Percentiles rank a stretch among this genome's conserved stretches.
phyloP scores from a whole-genome alignment of 2,888 invertebrate genomes.

The Lithophane leautieri region DNA sequence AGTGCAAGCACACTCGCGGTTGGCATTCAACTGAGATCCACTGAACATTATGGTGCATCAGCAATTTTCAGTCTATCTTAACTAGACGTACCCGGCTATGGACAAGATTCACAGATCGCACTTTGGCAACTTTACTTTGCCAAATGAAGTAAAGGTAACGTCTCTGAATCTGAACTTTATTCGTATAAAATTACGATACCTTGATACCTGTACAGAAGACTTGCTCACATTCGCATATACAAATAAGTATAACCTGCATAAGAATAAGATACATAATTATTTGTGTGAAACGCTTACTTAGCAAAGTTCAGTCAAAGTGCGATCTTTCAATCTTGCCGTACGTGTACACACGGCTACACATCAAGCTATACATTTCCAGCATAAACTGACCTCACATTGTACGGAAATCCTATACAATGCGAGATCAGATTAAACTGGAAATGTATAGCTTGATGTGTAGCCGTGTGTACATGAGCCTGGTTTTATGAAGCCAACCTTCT shows the following conservation, averaged over 20 bases:
- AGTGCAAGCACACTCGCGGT: neutral
- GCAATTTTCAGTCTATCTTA: neutral
- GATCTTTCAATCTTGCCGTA: neutral
- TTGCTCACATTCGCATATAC: neutral
- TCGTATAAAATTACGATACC: too few relatives aligned
- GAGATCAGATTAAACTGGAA: too few relatives aligned
- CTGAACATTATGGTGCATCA: neutral
- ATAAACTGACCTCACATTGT: too few relatives aligned
- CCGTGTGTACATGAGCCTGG: neutral
- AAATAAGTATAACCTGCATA: neutral
- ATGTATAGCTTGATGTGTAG: too few relatives aligned
- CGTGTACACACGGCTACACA: too few relatives aligned
- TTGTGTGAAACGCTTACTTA: neutral
- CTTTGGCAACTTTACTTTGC: neutral
- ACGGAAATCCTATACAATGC: too few relatives aligned
- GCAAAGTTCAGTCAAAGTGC: neutral
- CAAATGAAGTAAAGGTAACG: too few relatives aligned
- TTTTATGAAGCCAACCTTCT: conserved; percentile 11
- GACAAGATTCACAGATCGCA: neutral
- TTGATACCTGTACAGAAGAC: too few relatives aligned
- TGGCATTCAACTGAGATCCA: neutral
- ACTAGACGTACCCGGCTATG: too few relatives aligned
- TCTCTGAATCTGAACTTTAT: neutral
- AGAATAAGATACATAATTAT: too few relatives aligned
- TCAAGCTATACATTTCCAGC: too few relatives aligned